Percentiles rank a stretch among this genome's conserved stretches.
These are phyloP conservation scores for Aeoliscus strigatus DNA, from an alignment of 2,797 vertebrate genomes.

Conservation along the genomic window DNA sequence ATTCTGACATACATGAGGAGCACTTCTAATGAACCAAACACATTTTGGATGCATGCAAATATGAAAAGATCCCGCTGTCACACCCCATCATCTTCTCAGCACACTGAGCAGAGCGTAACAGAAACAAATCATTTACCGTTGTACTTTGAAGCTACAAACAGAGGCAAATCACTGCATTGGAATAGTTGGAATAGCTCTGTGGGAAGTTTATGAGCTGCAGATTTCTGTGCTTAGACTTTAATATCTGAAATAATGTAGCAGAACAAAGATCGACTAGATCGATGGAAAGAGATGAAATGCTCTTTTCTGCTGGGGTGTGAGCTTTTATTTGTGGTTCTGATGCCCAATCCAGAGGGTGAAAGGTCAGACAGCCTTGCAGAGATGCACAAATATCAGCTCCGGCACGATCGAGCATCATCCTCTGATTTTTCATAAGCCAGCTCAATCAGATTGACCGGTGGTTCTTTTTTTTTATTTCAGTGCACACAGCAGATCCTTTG, in stretches of 20 bases:
- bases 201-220: slow-evolving; percentile 37
- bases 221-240: slow-evolving; percentile 35
- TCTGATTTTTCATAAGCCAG: slow-evolving; percentile 42
- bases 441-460: slow-evolving; percentile 44
- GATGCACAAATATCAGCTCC: slow-evolving; percentile 33
- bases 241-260: slow-evolving; percentile 37
- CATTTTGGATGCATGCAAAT: slow-evolving; percentile 36
- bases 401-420: slow-evolving; percentile 32
- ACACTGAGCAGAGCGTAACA: slow-evolving; percentile 37
- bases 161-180: slow-evolving; percentile 20
- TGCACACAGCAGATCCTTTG: slow-evolving; percentile 41
- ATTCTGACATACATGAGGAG: slow-evolving; percentile 34
- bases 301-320: slow-evolving; percentile 34
- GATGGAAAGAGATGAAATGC: slow-evolving; percentile 44
- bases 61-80: slow-evolving; percentile 38
- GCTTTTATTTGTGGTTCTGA: slow-evolving; percentile 40
- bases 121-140: slow-evolving; percentile 38
- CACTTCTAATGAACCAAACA: slow-evolving; percentile 42
- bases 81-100: slow-evolving; percentile 32
- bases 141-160: slow-evolving; percentile 25
- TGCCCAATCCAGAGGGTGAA: slow-evolving; percentile 32
- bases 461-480: slow-evolving; percentile 48
- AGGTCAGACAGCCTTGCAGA: slow-evolving; percentile 27
- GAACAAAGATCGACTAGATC: slow-evolving; percentile 17
- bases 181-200: slow-evolving; percentile 33